Evolutionary conservation across 2,797 vertebrate genomes (phyloP).

Genomic region (Catamblyrhynchus diadema): DNA sequence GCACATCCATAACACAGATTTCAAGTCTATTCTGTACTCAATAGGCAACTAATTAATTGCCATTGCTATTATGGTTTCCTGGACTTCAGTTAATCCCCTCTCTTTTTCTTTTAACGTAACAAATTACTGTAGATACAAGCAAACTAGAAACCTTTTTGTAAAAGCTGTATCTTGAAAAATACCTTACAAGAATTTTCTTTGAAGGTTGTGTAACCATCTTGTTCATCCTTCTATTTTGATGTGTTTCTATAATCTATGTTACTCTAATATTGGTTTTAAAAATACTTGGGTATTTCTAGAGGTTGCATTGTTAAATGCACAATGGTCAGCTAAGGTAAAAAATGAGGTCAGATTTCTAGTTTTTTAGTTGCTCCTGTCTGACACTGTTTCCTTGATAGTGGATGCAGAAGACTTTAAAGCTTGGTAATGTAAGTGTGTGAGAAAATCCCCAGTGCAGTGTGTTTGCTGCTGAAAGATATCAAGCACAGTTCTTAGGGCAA

Average conservation of each 20-base stretch:
- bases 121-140: not conserved
- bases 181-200: not conserved
- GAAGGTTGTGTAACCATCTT: not conserved
- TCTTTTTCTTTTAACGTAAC: not conserved
- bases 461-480: not conserved
- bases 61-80: not conserved
- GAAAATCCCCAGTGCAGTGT: not conserved
- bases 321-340: not conserved
- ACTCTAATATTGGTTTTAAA: not conserved
- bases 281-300: not conserved
- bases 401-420: not conserved
- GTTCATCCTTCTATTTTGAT: not conserved
- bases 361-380: not conserved
- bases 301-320: not conserved
- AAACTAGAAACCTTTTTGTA: not conserved
- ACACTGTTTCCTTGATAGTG: not conserved
- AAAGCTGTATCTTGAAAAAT: not conserved
- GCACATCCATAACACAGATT: not conserved
- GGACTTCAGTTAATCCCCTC: not conserved
- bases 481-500: not conserved
- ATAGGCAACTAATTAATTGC: not conserved
- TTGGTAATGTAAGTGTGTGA: not conserved
- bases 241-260: not conserved
- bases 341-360: not conserved
- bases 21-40: not conserved